A percentile compares a stretch with the other conserved stretches of the same genome.
phyloP scores from a whole-genome alignment of 2,113 vertebrate genomes.

The Uropsilus gracilis region DNA sequence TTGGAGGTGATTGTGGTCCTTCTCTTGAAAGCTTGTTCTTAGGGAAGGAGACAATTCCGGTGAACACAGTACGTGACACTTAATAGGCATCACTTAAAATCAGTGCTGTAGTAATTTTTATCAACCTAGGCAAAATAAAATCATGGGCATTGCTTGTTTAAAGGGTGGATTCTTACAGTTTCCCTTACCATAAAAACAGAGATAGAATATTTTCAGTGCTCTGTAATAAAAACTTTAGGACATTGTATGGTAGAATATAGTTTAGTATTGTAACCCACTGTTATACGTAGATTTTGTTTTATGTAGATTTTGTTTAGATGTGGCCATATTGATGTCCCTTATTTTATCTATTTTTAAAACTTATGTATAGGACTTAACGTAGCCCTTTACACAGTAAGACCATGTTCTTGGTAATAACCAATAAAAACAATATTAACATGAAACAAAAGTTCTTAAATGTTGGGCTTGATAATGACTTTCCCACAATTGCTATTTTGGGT shows the following conservation, averaged over 20 bases:
- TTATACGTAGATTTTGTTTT: background rate
- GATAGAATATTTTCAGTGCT: slow-evolving; percentile 50
- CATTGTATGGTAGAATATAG: slow-evolving; percentile 35
- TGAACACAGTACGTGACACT: slow-evolving; percentile 13
- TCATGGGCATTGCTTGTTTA: slow-evolving; percentile 13
- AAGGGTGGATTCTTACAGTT: slow-evolving; percentile 44
- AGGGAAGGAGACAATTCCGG: slow-evolving; percentile 18
- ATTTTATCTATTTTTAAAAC: slow-evolving; percentile 46
- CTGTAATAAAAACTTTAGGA: slow-evolving; percentile 18
- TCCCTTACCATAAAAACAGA: slow-evolving; percentile 43
- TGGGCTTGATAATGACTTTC: slow-evolving; percentile 80
- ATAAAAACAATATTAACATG: slow-evolving; percentile 64
- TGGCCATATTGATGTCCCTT: slow-evolving; percentile 24
- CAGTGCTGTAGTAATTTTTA: background rate
- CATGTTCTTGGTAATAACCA: slow-evolving; percentile 60
- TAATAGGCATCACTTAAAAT: slow-evolving; percentile 27
- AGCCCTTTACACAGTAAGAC: slow-evolving; percentile 51
- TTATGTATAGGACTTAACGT: slow-evolving; percentile 32
- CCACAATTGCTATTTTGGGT: slow-evolving; percentile 83
- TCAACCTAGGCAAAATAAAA: slow-evolving; percentile 18
- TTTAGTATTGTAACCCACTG: background rate
- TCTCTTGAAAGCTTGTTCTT: slow-evolving; percentile 13
- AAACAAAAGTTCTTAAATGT: slow-evolving; percentile 76
- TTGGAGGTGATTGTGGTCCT: background rate
- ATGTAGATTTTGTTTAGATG: slow-evolving; percentile 42